Evolutionary conservation across 2,797 vertebrate genomes (phyloP).

Genomic region (Gastrophryne carolinensis): DNA sequence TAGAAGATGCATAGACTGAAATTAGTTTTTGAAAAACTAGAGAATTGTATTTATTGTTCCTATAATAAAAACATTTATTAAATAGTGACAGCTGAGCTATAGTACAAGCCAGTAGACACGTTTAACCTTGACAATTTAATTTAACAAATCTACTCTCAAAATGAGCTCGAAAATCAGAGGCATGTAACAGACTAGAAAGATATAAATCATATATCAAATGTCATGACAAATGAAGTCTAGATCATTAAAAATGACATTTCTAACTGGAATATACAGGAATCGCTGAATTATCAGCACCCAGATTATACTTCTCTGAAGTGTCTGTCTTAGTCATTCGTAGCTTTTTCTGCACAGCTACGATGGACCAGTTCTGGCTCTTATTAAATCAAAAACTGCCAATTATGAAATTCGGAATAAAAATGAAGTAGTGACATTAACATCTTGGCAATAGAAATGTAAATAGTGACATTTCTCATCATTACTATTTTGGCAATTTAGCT

Average conservation of each 20-base stretch:
- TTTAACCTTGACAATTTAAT: constrained; percentile 51
- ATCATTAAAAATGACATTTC: constrained; percentile 52
- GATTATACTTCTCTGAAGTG: constrained; percentile 12
- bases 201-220: constrained; percentile 47
- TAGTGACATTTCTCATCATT: constrained; percentile 27
- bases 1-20: neutral
- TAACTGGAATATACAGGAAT: constrained; percentile 35
- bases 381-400: constrained; percentile 11
- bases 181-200: constrained; percentile 33
- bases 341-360: constrained; percentile 6
- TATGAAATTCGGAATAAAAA: neutral
- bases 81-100: constrained; percentile 27
- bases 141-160: constrained; percentile 47
- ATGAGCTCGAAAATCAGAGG: constrained; percentile 36
- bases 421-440: constrained; percentile 25
- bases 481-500: neutral
- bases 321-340: constrained; percentile 22
- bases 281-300: constrained; percentile 29
- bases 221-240: constrained; percentile 41
- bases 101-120: neutral
- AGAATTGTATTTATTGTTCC: constrained; percentile 2
- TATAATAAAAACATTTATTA: constrained; percentile 29
- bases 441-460: constrained; percentile 33
- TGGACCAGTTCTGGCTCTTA: neutral
- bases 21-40: neutral